Evolutionary conservation across 2,888 invertebrate species (phyloP), one percentile per base, ranked within the genome.

Genomic region (Habrosyne pyritoides): DNA sequence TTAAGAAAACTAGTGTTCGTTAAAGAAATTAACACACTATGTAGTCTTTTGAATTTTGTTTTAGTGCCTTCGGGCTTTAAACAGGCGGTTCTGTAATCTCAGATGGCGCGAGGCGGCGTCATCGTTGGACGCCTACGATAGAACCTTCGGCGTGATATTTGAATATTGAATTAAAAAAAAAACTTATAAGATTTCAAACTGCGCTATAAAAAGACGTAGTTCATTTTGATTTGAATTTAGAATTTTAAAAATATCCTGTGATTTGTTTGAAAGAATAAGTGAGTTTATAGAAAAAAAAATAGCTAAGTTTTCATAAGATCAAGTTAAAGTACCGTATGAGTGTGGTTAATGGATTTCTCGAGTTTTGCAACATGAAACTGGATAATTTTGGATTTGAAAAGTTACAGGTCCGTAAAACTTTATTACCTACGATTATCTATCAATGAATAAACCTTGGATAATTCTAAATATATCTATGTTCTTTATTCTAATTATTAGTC

Each of bases 361-460:
- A 73, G 62, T 61, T 69, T 59, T 68, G 65, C 64, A 78, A 59
- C 48, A 92, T 92, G 92, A 92, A 91, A 84, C 77, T 92, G 84
- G 91, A 92, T 83, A 92, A 91, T 72, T 86, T 86, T 77, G 89
- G 90, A 79, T 89, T 90, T 77, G 89, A 91, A 73, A 90, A 89
- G 71, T 77, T 91, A 70, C 89, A 91, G 90, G 92, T 91, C 57
- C 28, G 71, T 78, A 48, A 59, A 50, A 54, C 54, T 56, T 47
- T 33, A 42, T 54, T 51, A 36, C 52, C 24, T 8, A 24, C 21
- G 14, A 21, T 28, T 48, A 55, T 42, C 26, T 47, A 50, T 6
- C 4, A n/a, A 6, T n/a, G 2, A 30, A 51, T 55, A 52, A 47
- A n/a, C n/a, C n/a, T n/a, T n/a, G n/a, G n/a, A n/a, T n/a, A n/a